Conservation (phyloP, 2,888 invertebrate species). For the Napeogenes sylphis region DNA sequence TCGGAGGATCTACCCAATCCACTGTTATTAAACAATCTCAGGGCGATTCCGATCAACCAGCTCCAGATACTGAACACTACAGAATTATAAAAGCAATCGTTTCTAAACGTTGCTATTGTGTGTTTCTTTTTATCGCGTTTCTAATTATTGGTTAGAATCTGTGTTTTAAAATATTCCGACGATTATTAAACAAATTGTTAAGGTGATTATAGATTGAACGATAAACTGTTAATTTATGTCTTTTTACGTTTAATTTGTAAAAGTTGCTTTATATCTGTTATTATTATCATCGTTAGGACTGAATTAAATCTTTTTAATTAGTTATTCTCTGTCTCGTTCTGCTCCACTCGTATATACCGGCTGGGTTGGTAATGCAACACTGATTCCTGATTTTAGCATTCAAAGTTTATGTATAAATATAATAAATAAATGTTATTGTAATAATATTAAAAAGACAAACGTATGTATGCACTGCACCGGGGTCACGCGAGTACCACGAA, state of each 20-base stretch:
- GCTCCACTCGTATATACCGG: too few relatives aligned
- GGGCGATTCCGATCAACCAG: constrained; percentile 60
- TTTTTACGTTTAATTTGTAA: not conserved
- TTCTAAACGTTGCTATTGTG: constrained; percentile 63
- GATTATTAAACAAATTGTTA: constrained; percentile 28
- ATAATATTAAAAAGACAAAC: too few relatives aligned
- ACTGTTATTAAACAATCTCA: constrained; percentile 57
- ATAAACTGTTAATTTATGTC: constrained; percentile 25
- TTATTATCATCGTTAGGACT: not conserved
- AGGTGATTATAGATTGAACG: constrained; percentile 23
- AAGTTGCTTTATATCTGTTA: constrained; percentile 1
- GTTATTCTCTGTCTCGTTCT: not conserved
- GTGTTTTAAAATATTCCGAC: constrained; percentile 29
- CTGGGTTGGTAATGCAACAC: not conserved
- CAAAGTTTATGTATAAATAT: not conserved
- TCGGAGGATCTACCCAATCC: constrained; percentile 50
- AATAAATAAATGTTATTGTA: too few relatives aligned
- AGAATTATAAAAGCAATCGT: constrained; percentile 67
- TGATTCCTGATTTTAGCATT: not conserved
- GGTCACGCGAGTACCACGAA: constrained; percentile 25
- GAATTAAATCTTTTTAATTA: not conserved
- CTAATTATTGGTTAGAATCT: constrained; percentile 51
- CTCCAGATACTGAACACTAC: constrained; percentile 47
- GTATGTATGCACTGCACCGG: too few relatives aligned
- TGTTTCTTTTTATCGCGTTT: constrained; percentile 39